These are phyloP conservation scores for Hirtodrosophila cameraria DNA, from an alignment of 2,888 invertebrate species.

Conservation along the genomic window DNA sequence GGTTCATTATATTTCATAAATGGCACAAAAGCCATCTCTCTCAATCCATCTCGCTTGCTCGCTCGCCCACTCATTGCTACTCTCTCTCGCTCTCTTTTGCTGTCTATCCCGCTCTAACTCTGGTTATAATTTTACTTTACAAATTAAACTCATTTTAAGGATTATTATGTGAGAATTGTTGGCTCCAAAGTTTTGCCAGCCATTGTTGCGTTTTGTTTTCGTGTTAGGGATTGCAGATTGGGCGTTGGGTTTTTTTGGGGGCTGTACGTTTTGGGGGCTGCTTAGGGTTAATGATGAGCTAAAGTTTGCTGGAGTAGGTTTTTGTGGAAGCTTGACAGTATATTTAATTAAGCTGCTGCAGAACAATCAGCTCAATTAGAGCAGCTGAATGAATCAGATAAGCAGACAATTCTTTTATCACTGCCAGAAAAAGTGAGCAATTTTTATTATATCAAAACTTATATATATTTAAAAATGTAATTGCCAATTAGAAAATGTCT, in stretches of 20 bases:
- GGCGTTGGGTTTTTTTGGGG: not conserved
- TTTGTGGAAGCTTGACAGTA: not conserved
- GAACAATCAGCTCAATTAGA: constrained; percentile 45
- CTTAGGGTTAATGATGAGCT: constrained; percentile 23
- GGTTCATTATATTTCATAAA: constrained; percentile 59
- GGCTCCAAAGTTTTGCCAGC: constrained; percentile 63
- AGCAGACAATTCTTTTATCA: constrained; percentile 7
- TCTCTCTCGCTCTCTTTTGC: not conserved
- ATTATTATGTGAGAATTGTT: constrained; percentile 78
- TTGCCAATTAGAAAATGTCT: not conserved
- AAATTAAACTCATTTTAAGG: constrained; percentile 81
- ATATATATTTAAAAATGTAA: not conserved
- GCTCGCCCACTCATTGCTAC: not conserved
- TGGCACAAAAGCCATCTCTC: constrained; percentile 35
- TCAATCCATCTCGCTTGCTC: not conserved
- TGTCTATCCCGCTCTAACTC: constrained; percentile 1
- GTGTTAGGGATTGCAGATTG: constrained; percentile 21
- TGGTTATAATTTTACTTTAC: constrained; percentile 70
- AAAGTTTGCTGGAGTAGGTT: constrained; percentile 16
- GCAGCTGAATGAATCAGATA: constrained; percentile 7
- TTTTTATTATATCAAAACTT: not conserved
- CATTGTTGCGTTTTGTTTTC: constrained; percentile 49
- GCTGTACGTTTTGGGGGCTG: constrained; percentile 5
- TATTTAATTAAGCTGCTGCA: constrained; percentile 29
- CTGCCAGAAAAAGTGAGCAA: not conserved